Evolutionary conservation across 1,140 invertebrate species (phyloP), one percentile per base, ranked within the genome.

Genomic region (Aporrectodea caliginosa): DNA sequence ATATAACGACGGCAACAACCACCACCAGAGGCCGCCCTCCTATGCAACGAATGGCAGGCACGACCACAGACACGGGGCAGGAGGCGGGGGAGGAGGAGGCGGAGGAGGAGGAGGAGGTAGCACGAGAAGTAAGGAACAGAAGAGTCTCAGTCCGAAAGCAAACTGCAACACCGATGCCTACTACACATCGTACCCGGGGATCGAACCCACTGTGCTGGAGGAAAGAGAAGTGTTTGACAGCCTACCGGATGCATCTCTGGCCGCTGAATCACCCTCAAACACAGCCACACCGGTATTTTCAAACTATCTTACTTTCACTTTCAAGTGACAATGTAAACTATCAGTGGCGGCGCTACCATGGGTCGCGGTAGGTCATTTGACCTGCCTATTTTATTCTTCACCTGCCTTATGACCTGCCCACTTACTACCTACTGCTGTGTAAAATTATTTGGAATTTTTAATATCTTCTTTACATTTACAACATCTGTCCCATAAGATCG

Each of bases 101-200:
- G 43, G 43, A 58, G 43, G 43, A 22, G 6, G 22, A 6, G 22
- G 43, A 12, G 43, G 43, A 22, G 43, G 43, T 12, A 58, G 77
- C 12, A 29, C 77, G n/a, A 27, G 77, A 33, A 32, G 27, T 16
- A 78, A 78, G 33, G 77, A 78, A 31, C 58, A 43, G 16, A 77
- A 68, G 27, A 77, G 43, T 32, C 30, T 68, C 27, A 77, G 75
- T 77, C 75, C 75, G 2, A 77, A 77, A 32, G 35, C 34, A 68
- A 68, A 32, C 14, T 75, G 73, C 73, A 30, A 77, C 27, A 77
- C n/a, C 35, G 29, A 58, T 32, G 16, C 34, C 6, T 12, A 6
- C 43, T 58, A 58, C 43, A 58, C 6, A 12, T 58, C 43, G 22
- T 58, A 58, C 22, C 22, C 43, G 6, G 43, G 43, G 22, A 58